phyloP scores from a whole-genome alignment of 2,797 vertebrate genomes.

The Naso thynnoides region DNA sequence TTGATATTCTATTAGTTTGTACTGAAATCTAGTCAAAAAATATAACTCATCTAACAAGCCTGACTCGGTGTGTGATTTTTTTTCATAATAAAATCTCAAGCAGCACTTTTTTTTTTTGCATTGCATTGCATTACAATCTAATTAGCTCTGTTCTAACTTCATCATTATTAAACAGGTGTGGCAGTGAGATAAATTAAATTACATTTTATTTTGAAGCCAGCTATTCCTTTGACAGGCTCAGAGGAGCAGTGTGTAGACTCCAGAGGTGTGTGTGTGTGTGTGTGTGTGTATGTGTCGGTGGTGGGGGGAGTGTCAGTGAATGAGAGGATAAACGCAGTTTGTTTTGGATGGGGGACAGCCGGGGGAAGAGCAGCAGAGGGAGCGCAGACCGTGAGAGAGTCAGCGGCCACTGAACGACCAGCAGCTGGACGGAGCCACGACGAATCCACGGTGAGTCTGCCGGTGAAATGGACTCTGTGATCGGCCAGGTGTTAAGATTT shows the following conservation, averaged over 20 bases:
- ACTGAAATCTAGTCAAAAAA: constrained; percentile 45
- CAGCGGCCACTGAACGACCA: constrained; percentile 28
- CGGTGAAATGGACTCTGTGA: background rate
- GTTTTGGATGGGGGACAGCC: constrained; percentile 73
- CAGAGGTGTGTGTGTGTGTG: constrained; percentile 11
- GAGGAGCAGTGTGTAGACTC: constrained; percentile 11
- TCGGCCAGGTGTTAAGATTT: background rate
- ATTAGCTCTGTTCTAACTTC: background rate
- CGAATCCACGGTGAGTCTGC: constrained; percentile 55
- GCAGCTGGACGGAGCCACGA: constrained; percentile 39
- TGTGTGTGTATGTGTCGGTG: constrained; percentile 16
- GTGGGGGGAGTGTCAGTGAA: constrained; percentile 42
- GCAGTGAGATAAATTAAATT: background rate
- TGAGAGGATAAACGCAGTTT: constrained; percentile 72
- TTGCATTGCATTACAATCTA: no score
- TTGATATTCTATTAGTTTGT: background rate
- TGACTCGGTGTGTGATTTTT: background rate
- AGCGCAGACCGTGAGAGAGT: constrained; percentile 60
- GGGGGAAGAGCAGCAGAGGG: constrained; percentile 44
- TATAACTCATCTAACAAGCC: constrained; percentile 39
- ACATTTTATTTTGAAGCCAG: background rate
- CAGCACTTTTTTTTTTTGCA: no score
- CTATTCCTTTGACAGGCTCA: constrained; percentile 21
- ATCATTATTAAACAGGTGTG: background rate
- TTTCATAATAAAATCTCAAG: no score